These are phyloP conservation scores for Tangara arthus DNA, from an alignment of 2,797 vertebrate genomes.

Conservation along the genomic window DNA sequence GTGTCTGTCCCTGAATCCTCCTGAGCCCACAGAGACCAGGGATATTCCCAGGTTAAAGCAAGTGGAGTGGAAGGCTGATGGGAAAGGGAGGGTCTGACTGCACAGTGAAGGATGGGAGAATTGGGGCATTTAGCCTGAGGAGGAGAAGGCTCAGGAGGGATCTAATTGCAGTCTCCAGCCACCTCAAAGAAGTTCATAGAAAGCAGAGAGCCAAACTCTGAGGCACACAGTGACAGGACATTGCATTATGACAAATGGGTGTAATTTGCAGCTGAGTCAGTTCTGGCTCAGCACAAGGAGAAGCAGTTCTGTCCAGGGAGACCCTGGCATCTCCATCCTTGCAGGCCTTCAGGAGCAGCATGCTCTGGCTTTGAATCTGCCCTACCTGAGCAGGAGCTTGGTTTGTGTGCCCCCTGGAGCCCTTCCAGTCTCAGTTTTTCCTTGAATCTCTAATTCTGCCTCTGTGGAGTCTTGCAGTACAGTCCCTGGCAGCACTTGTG, in stretches of 20 bases:
- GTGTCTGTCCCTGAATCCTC: not conserved
- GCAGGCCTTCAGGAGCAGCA: not conserved
- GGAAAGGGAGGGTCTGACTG: not conserved
- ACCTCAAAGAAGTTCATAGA: not conserved
- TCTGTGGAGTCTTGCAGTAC: not conserved
- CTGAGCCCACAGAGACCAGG: not conserved
- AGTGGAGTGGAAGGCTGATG: no score
- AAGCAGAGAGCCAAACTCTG: not conserved
- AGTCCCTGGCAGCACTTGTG: not conserved
- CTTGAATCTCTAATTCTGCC: not conserved
- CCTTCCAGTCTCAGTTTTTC: not conserved
- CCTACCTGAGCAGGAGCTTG: not conserved
- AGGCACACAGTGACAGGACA: not conserved
- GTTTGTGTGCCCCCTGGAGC: not conserved
- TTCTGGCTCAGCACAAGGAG: not conserved
- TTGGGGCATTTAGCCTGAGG: not conserved
- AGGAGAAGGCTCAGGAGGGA: not conserved
- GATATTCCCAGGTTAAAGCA: accelerated
- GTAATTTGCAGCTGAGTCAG: not conserved
- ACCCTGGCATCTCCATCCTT: not conserved
- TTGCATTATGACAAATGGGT: not conserved
- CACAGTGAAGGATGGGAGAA: accelerated
- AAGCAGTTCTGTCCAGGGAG: not conserved
- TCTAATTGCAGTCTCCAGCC: not conserved
- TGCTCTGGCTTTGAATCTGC: not conserved